Conservation (phyloP, 2,888 invertebrate species). For the Seira sanloemensis region DNA sequence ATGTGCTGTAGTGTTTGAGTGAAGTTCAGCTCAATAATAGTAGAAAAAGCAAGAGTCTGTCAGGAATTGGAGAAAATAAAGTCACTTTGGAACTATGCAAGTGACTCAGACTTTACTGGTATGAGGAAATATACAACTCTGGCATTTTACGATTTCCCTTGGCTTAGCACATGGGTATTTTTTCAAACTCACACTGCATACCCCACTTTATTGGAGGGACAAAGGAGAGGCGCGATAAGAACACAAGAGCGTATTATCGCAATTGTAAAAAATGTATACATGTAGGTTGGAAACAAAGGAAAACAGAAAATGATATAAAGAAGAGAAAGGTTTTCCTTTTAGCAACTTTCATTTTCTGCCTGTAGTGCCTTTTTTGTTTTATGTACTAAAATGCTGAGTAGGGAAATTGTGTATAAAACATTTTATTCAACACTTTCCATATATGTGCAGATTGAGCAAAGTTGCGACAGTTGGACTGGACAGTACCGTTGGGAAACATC, state of each 20-base stretch:
- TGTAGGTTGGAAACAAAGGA: not conserved
- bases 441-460: constrained; percentile 58
- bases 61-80: constrained; percentile 25
- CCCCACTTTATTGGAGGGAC: not conserved
- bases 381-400: not conserved
- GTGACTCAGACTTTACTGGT: constrained; percentile 1
- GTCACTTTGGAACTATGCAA: constrained; percentile 22
- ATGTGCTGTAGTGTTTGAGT: not conserved
- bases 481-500: constrained; percentile 55
- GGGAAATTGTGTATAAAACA: not conserved
- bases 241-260: not conserved
- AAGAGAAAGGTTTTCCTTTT: not conserved
- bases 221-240: not conserved
- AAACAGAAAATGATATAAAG: not conserved
- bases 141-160: too few species aligned
- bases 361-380: not conserved
- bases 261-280: not conserved
- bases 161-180: too few species aligned
- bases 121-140: too few species aligned
- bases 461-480: constrained; percentile 67
- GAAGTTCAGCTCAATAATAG: not conserved
- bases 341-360: not conserved
- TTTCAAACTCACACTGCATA: too few species aligned
- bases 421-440: not conserved
- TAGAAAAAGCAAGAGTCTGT: not conserved